These are phyloP conservation scores for Nowickia ferox DNA, from an alignment of 2,888 invertebrate species.

Conservation along the genomic window DNA sequence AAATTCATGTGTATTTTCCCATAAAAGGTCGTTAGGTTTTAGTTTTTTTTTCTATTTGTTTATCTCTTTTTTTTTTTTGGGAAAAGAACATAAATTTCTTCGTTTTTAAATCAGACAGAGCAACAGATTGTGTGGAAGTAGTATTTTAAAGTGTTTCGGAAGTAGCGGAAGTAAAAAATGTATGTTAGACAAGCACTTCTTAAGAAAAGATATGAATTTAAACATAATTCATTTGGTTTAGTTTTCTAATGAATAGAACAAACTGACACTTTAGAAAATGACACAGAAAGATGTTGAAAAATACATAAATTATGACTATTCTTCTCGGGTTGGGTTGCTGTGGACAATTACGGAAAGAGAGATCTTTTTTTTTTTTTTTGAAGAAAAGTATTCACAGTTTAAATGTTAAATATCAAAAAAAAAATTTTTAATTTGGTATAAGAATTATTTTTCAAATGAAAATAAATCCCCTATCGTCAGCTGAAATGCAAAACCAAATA, in stretches of 20 bases:
- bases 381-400: background rate
- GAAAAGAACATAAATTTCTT: constrained; percentile 49
- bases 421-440: too few species aligned
- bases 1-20: constrained; percentile 48
- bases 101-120: constrained; percentile 15
- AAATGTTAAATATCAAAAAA: too few species aligned
- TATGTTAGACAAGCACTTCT: constrained; percentile 41
- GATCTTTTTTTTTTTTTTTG: too few species aligned
- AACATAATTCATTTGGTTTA: constrained; percentile 19
- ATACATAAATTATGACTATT: constrained; percentile 26
- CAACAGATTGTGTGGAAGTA: constrained; percentile 60
- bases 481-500: too few species aligned
- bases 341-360: background rate
- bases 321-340: background rate
- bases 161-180: constrained; percentile 72
- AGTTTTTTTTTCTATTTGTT: constrained; percentile 45
- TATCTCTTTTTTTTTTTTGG: constrained; percentile 14
- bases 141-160: constrained; percentile 72
- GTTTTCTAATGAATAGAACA: background rate
- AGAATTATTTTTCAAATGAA: too few species aligned
- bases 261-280: constrained; percentile 38
- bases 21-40: constrained; percentile 52
- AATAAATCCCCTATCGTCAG: too few species aligned
- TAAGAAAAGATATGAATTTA: constrained; percentile 31
- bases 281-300: constrained; percentile 15